A percentile compares a stretch with the other conserved stretches of the same genome.
Conservation (phyloP, 92 coral and sea anemone genomes). For the Montipora capitata region DNA sequence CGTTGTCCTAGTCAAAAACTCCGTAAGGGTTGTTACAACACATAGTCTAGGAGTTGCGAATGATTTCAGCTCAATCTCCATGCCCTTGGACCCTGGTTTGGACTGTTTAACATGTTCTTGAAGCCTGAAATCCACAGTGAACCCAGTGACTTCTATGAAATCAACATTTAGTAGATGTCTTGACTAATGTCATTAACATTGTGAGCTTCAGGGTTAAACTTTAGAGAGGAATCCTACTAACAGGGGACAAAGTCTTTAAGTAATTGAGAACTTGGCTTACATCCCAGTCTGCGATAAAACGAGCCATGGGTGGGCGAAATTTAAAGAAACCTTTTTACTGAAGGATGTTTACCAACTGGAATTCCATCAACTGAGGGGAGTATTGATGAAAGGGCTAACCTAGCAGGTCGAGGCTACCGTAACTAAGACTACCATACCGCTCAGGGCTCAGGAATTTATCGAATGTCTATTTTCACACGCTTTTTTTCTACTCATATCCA, state of each 20-base stretch:
- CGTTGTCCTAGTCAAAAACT: no score
- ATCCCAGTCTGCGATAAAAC: conserved; percentile 28
- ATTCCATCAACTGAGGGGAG: conserved; percentile 19
- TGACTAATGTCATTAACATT: not conserved
- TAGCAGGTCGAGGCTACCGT: conserved; percentile 15
- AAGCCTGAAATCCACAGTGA: no score
- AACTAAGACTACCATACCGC: not conserved
- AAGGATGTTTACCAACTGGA: conserved; percentile 4
- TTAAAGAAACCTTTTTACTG: conserved; percentile 38
- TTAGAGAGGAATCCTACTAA: not conserved
- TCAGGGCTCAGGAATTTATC: no score
- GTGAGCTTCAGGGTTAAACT: conserved; percentile 3
- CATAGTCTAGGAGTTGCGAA: no score
- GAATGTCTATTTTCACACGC: no score
- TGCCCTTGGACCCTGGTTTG: no score
- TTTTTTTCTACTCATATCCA: no score
- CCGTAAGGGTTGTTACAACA: no score
- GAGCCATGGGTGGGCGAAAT: conserved; percentile 46
- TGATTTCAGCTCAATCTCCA: no score
- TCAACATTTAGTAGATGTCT: no score
- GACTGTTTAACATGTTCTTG: no score
- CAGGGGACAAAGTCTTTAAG: conserved; percentile 16
- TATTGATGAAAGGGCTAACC: conserved; percentile 13
- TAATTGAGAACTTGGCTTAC: conserved; percentile 10
- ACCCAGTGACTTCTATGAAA: no score